Conservation (phyloP, 2,888 invertebrate genomes). For the Hypsopygia costalis region DNA sequence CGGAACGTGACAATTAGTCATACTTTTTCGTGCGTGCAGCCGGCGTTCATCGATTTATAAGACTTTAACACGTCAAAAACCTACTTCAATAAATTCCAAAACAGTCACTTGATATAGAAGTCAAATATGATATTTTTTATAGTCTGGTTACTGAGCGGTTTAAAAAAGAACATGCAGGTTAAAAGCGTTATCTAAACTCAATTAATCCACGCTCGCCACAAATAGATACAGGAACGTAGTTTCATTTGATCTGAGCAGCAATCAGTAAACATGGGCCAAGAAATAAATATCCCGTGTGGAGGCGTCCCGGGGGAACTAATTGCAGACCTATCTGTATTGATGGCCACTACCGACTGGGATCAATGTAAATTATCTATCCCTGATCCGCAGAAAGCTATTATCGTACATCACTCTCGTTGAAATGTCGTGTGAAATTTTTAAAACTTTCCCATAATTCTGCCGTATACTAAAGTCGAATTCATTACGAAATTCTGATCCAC, state of each 20-base stretch:
- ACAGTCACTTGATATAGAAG: no score
- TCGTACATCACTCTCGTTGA: conserved; percentile 43
- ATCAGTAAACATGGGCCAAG: conserved; percentile 57
- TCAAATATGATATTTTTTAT: no score
- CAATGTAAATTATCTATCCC: conserved; percentile 66
- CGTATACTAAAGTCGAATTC: no score
- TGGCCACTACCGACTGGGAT: conserved; percentile 62
- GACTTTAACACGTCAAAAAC: no score
- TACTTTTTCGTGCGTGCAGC: no score
- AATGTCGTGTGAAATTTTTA: background rate
- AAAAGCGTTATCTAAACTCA: background rate
- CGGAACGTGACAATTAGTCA: no score
- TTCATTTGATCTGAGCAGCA: conserved; percentile 45
- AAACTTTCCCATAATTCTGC: no score
- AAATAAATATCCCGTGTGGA: conserved; percentile 63
- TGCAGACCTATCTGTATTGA: conserved; percentile 72
- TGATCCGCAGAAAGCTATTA: conserved; percentile 56
- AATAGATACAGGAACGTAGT: conserved; percentile 34
- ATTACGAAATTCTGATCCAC: no score
- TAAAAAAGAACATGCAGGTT: no score
- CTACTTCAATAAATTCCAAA: no score
- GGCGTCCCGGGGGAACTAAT: conserved; percentile 62
- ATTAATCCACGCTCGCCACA: conserved; percentile 31
- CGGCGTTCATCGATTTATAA: no score
- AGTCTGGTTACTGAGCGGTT: no score